Conservation (phyloP, 2,113 vertebrate genomes). For the Excalfactoria chinensis region DNA sequence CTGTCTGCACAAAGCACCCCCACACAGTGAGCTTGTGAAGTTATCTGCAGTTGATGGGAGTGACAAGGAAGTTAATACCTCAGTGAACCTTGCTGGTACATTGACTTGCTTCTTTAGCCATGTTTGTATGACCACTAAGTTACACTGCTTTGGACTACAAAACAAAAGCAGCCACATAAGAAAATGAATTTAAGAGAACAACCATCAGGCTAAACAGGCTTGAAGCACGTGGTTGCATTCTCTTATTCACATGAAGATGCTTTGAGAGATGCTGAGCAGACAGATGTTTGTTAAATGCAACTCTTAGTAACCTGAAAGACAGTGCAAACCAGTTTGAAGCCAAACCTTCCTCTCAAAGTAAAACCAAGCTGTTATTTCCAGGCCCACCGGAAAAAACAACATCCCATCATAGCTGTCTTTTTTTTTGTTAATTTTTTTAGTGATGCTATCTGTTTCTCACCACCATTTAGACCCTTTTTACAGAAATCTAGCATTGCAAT, state of each 20-base stretch:
- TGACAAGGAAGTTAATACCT: not conserved
- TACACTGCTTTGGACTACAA: not conserved
- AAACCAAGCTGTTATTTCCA: not conserved
- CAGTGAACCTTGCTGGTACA: fast-evolving
- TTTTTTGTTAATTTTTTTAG: not conserved
- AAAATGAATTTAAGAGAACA: not conserved
- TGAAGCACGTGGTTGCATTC: not conserved
- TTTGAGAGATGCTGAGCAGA: not conserved
- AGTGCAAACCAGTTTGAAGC: not conserved
- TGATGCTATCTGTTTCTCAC: not conserved
- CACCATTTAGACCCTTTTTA: fast-evolving
- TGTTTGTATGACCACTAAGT: fast-evolving
- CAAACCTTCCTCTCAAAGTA: not conserved
- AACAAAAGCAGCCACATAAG: not conserved
- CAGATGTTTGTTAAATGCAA: not conserved
- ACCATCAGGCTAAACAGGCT: not conserved
- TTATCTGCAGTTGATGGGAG: not conserved
- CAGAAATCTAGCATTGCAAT: not conserved
- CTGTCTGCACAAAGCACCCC: fast-evolving
- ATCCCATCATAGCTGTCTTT: not conserved
- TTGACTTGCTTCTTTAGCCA: not conserved
- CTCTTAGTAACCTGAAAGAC: not conserved
- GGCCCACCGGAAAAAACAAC: not conserved
- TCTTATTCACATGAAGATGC: not conserved
- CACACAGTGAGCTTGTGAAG: fast-evolving